phyloP scores from a whole-genome alignment of 2,888 invertebrate genomes.

The Pristionchus exspectatus region DNA sequence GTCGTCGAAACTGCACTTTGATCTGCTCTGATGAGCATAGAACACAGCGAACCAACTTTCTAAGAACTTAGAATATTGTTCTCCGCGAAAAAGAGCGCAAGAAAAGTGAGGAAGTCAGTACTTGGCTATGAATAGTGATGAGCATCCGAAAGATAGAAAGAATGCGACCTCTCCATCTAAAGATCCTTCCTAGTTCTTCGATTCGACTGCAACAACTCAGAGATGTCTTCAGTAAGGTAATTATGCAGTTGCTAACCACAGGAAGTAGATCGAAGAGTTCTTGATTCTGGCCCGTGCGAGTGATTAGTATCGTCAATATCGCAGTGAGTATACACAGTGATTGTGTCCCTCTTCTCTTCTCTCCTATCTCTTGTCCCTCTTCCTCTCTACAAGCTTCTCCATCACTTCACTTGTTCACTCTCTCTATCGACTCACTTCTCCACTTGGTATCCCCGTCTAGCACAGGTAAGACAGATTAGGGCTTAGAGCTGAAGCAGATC shows the following conservation, averaged over 20 bases:
- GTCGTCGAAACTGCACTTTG: neutral
- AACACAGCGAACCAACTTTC: neutral
- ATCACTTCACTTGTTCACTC: conserved; percentile 29
- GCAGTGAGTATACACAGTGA: conserved; percentile 13
- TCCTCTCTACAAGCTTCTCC: neutral
- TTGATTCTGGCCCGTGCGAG: neutral
- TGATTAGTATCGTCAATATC: conserved; percentile 6
- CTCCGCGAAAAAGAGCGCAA: neutral
- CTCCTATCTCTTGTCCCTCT: neutral
- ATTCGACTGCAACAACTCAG: neutral
- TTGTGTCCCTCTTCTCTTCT: neutral
- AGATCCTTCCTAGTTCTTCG: neutral
- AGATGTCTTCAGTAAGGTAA: conserved; percentile 1
- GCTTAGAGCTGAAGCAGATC: neutral
- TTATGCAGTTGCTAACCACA: neutral
- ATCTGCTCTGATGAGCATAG: neutral
- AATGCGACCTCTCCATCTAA: neutral
- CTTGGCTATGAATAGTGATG: conserved; percentile 37
- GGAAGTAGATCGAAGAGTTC: neutral
- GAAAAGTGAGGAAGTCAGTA: conserved; percentile 3
- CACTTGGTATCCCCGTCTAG: neutral
- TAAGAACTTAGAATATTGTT: neutral
- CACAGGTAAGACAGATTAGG: neutral
- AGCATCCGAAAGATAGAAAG: neutral
- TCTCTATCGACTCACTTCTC: neutral